A percentile compares a stretch with the other conserved stretches of the same genome.
These are phyloP conservation scores for Orius insidiosus DNA, from an alignment of 1,140 invertebrate genomes.

Conservation along the genomic window DNA sequence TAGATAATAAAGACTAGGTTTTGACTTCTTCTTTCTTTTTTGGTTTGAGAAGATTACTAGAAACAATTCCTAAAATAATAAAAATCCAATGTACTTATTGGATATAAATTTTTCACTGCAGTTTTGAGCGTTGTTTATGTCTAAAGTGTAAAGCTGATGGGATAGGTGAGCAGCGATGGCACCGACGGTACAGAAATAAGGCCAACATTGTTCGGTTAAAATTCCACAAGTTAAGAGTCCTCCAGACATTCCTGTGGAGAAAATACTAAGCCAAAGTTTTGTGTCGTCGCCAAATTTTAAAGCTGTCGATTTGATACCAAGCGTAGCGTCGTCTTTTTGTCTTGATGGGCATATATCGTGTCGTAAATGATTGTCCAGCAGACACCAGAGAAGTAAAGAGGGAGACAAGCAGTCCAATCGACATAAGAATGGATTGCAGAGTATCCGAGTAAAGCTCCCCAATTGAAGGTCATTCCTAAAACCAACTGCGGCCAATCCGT, in stretches of 20 bases:
- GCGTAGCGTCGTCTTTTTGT: conserved; percentile 62
- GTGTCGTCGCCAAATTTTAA: conserved; percentile 74
- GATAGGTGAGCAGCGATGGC: conserved; percentile 48
- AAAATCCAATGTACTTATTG: conserved; percentile 71
- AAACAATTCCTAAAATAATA: conserved; percentile 73
- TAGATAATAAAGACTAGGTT: too few relatives aligned
- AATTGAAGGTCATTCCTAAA: conserved; percentile 94
- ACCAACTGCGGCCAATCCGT: conserved; percentile 90
- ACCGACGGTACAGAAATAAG: conserved; percentile 62
- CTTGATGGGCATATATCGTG: conserved; percentile 97
- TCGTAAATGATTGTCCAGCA: conserved; percentile 97
- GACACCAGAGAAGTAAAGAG: conserved; percentile 76
- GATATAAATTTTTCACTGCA: conserved; percentile 82
- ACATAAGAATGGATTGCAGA: conserved; percentile 58
- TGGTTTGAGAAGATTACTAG: conserved; percentile 38
- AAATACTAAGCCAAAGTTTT: conserved; percentile 56
- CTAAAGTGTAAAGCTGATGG: conserved; percentile 66
- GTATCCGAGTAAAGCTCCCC: conserved; percentile 87
- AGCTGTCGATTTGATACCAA: conserved; percentile 90
- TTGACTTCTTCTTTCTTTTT: conserved; percentile 13
- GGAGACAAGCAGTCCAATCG: conserved; percentile 56
- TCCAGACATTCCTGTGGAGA: conserved; percentile 50
- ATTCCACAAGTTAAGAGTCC: conserved; percentile 43
- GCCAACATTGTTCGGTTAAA: conserved; percentile 56
- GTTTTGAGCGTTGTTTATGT: conserved; percentile 68